Evolutionary conservation across 2,797 vertebrate genomes (phyloP), one percentile per base, ranked within the genome.

Genomic region (Dromococcyx pavoninus): DNA sequence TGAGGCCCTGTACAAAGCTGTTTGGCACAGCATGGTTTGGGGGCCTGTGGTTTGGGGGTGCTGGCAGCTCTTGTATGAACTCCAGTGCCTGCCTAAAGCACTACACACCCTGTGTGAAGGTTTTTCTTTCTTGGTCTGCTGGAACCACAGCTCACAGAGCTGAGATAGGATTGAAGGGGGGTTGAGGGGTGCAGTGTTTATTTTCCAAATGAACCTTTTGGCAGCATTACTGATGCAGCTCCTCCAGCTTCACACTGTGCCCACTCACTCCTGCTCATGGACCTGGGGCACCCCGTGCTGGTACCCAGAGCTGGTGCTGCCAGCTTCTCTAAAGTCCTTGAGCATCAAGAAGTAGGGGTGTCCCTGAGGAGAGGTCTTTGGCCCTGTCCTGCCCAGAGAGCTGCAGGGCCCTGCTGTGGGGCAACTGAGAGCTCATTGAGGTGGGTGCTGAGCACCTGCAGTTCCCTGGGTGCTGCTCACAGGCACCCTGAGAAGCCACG

Each of bases 281-380:
- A 35, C 37, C 8, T 0, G 3, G 30, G 1, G 0, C 39, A 13
- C 50, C 54, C 51, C 1, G 1, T 27, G 65, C 69, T 0, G 2
- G 28, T 5, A 10, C 24, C 62, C 37, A 5, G 32, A 17, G 11
- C 21, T 0, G 3, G 39, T 81, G 53, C 62, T 17, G 7, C 10
- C 0, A 0, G 37, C 28, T 72, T 39, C 79, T 39, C 71, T 12
- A 39, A 58, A 61, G 12, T 17, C 37, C 64, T 6, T 5, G 30
- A 65, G 48, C 37, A 2, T 0, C 1, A 0, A 19, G 17, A 19
- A 74, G 33, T 0, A 5, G 24, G 28, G 23, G 10, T 44, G n/a
- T 41, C 18, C 79, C 58, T 0, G 73, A 37, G 43, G 21, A 15
- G 37, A 18, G 18, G 10, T 21, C 16, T 84, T 71, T 56, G 37